phyloP scores from a whole-genome alignment of 2,113 vertebrate genomes.

The Lontra canadensis region DNA sequence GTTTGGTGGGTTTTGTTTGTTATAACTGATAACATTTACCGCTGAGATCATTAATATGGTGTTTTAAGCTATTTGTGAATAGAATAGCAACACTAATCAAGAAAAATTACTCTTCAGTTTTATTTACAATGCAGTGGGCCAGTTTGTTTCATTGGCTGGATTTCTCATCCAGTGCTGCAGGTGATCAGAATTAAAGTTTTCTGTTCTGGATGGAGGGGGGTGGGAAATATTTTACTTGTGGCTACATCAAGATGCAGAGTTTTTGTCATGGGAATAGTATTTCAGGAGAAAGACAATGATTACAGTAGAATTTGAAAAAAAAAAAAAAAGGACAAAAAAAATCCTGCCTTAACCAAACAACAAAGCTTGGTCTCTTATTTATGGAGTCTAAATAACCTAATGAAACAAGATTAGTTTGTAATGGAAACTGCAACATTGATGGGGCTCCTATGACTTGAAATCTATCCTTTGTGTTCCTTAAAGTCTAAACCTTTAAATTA shows the following conservation, averaged over 20 bases:
- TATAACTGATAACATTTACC: background rate
- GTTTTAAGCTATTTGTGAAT: background rate
- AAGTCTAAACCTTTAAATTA: slow-evolving; percentile 22
- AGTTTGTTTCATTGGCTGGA: background rate
- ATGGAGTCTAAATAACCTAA: background rate
- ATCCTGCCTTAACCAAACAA: background rate
- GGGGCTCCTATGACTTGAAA: background rate
- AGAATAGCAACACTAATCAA: background rate
- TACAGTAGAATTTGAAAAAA: background rate
- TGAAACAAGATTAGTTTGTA: background rate
- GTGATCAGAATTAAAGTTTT: background rate
- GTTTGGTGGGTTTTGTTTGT: background rate
- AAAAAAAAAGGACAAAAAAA: background rate
- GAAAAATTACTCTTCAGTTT: background rate
- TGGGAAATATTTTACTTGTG: background rate
- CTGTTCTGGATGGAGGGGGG: background rate
- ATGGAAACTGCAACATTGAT: background rate
- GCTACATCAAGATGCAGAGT: background rate
- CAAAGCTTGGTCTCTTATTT: background rate
- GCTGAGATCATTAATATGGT: background rate
- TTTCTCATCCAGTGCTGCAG: background rate
- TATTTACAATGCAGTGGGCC: background rate
- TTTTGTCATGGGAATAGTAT: slow-evolving; percentile 33
- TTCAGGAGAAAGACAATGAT: background rate
- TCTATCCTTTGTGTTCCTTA: background rate